Evolutionary conservation across 2,113 vertebrate genomes (phyloP), one percentile per base, ranked within the genome.

Genomic region (Heloderma charlesbogerti): DNA sequence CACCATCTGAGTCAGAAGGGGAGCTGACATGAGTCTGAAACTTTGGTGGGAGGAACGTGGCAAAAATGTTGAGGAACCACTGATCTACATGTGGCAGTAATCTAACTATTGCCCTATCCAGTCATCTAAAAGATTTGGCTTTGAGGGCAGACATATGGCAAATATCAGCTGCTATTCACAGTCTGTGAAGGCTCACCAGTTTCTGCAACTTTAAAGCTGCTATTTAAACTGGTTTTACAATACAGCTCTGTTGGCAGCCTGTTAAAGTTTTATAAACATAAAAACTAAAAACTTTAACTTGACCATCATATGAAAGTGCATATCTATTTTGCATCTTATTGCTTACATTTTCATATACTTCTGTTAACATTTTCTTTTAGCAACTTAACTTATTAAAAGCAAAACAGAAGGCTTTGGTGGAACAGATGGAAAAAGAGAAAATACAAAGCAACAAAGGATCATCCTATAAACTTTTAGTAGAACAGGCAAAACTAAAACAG

Each of bases 391-490:
- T 99, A 96, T 96, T 99, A 98, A 99, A 99, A 98, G 99, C 99
- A 93, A 99, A 99, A 97, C 99, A 99, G 98, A 99, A 99, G 97
- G 99, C 99, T 97, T 98, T 99, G 97, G 99, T 99, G 95, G 99
- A 99, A 97, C 99, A 99, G 96, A 99, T 99, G 90, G 99, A 99
- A 98, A 99, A 99, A 97, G 99, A 99, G 98, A 99, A 99, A 98
- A 99, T 99, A 96, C 99, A 99, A 95, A 99, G 99, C 98, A 99
- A 99, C 98, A 99, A 99, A 97, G 99, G 99, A 96, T 99, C 99
- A 93, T 99, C 99, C 92, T 99, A 99, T 97, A 99, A 99, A 96
- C 98, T 99, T 95, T 97, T 99, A 96, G 99, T 99, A 96, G 99
- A 99, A 93, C 99, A 99, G 97, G 99, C 99, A 97, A 99, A 99